Evolutionary conservation across 2,888 invertebrate genomes (phyloP), one percentile per base, ranked within the genome.

Genomic region (Oscheius sp.): DNA sequence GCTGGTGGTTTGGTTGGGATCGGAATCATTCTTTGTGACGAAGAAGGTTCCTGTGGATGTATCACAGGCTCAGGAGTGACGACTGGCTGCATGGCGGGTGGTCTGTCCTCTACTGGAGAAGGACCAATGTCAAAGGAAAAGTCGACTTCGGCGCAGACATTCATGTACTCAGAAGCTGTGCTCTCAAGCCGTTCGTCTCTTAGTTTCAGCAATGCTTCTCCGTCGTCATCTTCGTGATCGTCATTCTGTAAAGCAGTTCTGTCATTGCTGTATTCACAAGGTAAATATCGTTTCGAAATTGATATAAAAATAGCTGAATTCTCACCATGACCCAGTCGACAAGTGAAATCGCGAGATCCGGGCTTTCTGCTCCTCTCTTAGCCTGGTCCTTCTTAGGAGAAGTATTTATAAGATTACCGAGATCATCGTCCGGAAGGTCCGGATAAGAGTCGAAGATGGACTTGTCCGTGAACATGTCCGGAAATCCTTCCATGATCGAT

Each of bases 141-240:
- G 29, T 63, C 63, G 13, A 63, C 63, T 10, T 63, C 50, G 2
- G 47, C 48, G 48, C 63, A 63, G 33, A 63, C 63, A 50, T 63
- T 63, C 29, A 63, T 37, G 32, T 63, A 63, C 48, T 60, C 63
- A 10, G 48, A 4, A 11, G 63, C 63, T 32, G 63, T 48, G 21
- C 33, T 63, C 48, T 63, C 63, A 21, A 63, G 47, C 10, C 32
- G 2, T 29, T 63, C 63, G 48, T 63, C 63, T 48, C 63, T 11
- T 48, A 63, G n/a, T 63, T 48, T 48, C 47, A 63, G 7, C 13
- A 63, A 50, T 29, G 21, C 63, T 48, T 63, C 63, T 42, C 48
- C 50, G 48, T 63, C 63, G 21, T 63, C 63, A 11, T 37, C 60
- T 47, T 48, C 63, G 48, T 63, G 63, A 48, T 63, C 63, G 32